These are phyloP conservation scores for Coilia nasus DNA, from an alignment of 2,797 vertebrate genomes.

Conservation along the genomic window DNA sequence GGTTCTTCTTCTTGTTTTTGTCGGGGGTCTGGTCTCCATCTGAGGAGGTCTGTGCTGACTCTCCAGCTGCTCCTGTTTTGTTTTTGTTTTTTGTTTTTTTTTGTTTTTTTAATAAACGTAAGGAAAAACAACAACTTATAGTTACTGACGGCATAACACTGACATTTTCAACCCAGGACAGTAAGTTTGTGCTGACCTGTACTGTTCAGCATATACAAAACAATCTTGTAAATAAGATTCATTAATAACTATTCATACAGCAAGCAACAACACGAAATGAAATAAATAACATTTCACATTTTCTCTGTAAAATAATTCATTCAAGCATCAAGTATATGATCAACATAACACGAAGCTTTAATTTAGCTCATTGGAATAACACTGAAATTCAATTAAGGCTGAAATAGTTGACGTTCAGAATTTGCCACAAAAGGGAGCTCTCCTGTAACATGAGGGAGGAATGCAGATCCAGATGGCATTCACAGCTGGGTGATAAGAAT, in stretches of 20 bases:
- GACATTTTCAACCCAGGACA: background rate
- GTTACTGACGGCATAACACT: background rate
- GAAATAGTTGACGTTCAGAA: background rate
- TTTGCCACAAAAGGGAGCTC: background rate
- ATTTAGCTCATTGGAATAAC: background rate
- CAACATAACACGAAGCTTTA: background rate
- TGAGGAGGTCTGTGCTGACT: slow-evolving; percentile 76
- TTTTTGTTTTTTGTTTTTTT: background rate
- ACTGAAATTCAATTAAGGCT: background rate
- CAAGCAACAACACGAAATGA: background rate
- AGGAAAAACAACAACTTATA: background rate
- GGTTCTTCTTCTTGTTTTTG: slow-evolving; percentile 90
- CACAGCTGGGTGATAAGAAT: background rate
- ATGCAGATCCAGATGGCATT: background rate
- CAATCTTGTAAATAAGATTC: background rate
- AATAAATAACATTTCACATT: background rate
- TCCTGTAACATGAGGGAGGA: background rate
- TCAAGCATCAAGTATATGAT: background rate
- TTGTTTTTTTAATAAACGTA: too few species aligned
- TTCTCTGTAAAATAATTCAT: background rate
- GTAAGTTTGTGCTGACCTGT: background rate
- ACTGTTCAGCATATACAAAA: background rate
- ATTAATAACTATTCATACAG: background rate
- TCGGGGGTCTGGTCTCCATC: slow-evolving; percentile 83
- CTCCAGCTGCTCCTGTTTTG: slow-evolving; percentile 72